A percentile compares a stretch with the other conserved stretches of the same genome.
These are phyloP conservation scores for Elanoides forficatus DNA, from an alignment of 2,113 vertebrate species.

Conservation along the genomic window DNA sequence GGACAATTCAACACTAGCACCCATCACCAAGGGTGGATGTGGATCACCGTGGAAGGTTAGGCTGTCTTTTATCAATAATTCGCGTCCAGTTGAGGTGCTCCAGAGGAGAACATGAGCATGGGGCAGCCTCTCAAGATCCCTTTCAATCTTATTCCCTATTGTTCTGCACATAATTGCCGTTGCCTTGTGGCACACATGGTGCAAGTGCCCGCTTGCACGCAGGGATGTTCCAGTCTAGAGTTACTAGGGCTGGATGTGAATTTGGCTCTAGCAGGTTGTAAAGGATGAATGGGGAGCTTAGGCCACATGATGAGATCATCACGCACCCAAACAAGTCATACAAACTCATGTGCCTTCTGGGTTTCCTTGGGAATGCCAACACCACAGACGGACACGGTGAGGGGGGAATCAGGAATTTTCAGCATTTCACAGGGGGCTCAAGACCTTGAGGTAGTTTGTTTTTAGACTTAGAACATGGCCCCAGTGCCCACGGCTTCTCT, in stretches of 20 bases:
- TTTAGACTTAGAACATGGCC: not conserved
- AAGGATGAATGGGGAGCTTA: not conserved
- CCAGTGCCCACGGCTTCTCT: not conserved
- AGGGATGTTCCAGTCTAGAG: not conserved
- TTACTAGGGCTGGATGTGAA: not conserved
- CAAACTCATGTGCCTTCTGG: not conserved
- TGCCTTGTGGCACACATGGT: not conserved
- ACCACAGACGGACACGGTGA: not conserved
- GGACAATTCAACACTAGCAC: not conserved
- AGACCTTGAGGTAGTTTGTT: not conserved
- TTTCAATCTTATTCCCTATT: not conserved
- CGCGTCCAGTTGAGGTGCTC: accelerated
- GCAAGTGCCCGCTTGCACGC: not conserved
- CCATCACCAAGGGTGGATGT: not conserved
- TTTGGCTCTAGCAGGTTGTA: not conserved
- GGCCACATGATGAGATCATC: not conserved
- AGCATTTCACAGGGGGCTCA: not conserved
- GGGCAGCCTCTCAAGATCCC: not conserved
- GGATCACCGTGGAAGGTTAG: not conserved
- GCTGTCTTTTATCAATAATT: not conserved
- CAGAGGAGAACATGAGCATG: not conserved
- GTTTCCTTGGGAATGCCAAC: not conserved
- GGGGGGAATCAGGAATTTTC: not conserved
- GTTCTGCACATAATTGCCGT: not conserved
- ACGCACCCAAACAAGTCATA: not conserved